Evolutionary conservation across 2,888 invertebrate species (phyloP).

Genomic region (Carterocephalus palaemon): DNA sequence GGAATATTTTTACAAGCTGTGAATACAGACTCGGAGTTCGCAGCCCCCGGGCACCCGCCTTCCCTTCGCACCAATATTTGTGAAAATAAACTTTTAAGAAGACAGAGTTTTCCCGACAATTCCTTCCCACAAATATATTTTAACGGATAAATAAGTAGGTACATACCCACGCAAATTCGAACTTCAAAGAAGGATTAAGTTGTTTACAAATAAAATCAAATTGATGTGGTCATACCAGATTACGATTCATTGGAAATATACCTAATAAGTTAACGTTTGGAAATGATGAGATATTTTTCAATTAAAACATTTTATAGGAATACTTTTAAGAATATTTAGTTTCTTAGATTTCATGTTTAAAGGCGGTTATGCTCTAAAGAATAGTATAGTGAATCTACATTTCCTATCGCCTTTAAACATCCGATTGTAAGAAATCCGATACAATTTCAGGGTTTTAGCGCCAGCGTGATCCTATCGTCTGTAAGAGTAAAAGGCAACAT

Average conservation of each 20-base stretch:
- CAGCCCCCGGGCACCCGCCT: constrained; percentile 43
- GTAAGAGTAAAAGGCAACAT: constrained; percentile 31
- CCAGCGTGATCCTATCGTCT: constrained; percentile 13
- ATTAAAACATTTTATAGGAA: no score
- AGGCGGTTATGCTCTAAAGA: no score
- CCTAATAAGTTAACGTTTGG: no score
- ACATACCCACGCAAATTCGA: constrained; percentile 7
- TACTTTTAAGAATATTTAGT: no score
- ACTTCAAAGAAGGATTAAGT: constrained; percentile 4
- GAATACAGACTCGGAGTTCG: constrained; percentile 47
- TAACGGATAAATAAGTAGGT: constrained; percentile 33
- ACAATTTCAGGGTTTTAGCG: constrained; percentile 16
- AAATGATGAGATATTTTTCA: no score
- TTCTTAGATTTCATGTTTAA: no score
- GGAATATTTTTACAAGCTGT: constrained; percentile 64
- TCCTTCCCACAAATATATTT: constrained; percentile 45
- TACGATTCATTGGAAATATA: no score
- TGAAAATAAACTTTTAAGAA: constrained; percentile 57
- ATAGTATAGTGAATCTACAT: no score
- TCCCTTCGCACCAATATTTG: constrained; percentile 60
- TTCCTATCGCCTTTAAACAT: constrained; percentile 9
- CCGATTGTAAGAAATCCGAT: constrained; percentile 7
- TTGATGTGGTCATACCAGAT: no score
- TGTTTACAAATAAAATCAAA: background rate
- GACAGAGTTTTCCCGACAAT: constrained; percentile 40